Percentiles rank a stretch among this genome's conserved stretches.
Evolutionary conservation across 2,797 vertebrate species (phyloP).

Genomic region (Lateolabrax maculatus): DNA sequence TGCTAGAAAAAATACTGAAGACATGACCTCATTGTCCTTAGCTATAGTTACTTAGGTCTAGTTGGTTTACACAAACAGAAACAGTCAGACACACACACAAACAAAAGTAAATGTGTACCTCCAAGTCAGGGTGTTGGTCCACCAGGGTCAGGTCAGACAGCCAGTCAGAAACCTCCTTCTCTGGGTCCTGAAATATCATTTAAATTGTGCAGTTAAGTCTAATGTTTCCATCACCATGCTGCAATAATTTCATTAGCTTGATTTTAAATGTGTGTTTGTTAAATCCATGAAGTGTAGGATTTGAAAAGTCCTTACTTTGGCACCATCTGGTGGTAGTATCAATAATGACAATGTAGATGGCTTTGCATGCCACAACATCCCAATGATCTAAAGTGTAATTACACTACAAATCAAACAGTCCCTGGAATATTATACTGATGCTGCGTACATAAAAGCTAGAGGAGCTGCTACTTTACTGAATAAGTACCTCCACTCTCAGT

Average conservation of each 20-base stretch:
- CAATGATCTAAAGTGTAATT: not conserved
- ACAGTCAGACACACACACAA: not conserved
- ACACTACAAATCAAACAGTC: constrained; percentile 3
- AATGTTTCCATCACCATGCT: not conserved
- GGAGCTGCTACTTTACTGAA: not conserved
- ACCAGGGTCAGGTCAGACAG: constrained; percentile 89
- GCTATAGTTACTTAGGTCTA: too few relatives aligned
- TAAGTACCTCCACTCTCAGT: not conserved
- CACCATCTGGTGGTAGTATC: not conserved
- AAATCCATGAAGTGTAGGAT: too few relatives aligned
- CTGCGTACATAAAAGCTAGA: not conserved
- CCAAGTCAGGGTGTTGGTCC: constrained; percentile 84
- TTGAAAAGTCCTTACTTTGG: not conserved
- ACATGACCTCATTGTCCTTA: not conserved
- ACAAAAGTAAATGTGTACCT: constrained; percentile 68
- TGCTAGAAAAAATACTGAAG: not conserved
- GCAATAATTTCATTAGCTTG: not conserved
- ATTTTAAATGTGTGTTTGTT: not conserved
- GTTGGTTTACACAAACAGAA: not conserved
- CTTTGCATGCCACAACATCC: not conserved
- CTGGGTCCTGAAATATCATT: constrained; percentile 84
- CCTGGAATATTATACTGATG: not conserved
- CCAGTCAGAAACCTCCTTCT: constrained; percentile 91
- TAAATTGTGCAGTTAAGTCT: not conserved
- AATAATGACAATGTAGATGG: not conserved